phyloP scores from a whole-genome alignment of 2,797 vertebrate genomes.

The Miichthys miiuy region DNA sequence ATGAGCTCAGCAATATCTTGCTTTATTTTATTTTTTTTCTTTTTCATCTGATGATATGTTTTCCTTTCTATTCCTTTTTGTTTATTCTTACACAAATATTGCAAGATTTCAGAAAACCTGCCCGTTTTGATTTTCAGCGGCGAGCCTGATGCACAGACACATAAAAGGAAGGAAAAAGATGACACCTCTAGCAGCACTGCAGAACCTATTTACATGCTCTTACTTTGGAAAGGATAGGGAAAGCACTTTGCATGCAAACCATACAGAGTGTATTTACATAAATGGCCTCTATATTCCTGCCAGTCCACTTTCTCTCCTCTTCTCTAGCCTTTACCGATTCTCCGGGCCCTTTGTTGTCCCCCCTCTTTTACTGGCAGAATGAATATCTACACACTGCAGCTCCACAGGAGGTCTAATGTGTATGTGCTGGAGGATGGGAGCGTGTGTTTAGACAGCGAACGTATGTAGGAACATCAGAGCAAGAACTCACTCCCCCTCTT shows the following conservation, averaged over 20 bases:
- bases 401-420: conserved; percentile 65
- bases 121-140: background rate
- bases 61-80: background rate
- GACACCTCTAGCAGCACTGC: conserved; percentile 23
- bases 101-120: conserved; percentile 17
- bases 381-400: conserved; percentile 68
- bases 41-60: background rate
- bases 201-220: conserved; percentile 34
- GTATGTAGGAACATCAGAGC: conserved; percentile 72
- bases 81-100: conserved; percentile 2
- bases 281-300: conserved; percentile 51
- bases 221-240: conserved; percentile 35
- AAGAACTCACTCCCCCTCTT: conserved; percentile 42
- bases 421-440: conserved; percentile 54
- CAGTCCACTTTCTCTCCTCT: conserved; percentile 55
- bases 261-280: conserved; percentile 48
- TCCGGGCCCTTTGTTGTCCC: conserved; percentile 49
- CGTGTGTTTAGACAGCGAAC: conserved; percentile 70
- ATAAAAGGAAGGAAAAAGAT: conserved; percentile 20
- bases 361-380: conserved; percentile 60
- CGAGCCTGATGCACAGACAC: background rate
- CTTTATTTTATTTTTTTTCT: background rate
- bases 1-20: conserved; percentile 26
- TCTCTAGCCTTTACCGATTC: conserved; percentile 49
- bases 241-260: conserved; percentile 65